These are phyloP conservation scores for Microctenopoma lineatum DNA, from an alignment of 2,797 vertebrate genomes.

Conservation along the genomic window DNA sequence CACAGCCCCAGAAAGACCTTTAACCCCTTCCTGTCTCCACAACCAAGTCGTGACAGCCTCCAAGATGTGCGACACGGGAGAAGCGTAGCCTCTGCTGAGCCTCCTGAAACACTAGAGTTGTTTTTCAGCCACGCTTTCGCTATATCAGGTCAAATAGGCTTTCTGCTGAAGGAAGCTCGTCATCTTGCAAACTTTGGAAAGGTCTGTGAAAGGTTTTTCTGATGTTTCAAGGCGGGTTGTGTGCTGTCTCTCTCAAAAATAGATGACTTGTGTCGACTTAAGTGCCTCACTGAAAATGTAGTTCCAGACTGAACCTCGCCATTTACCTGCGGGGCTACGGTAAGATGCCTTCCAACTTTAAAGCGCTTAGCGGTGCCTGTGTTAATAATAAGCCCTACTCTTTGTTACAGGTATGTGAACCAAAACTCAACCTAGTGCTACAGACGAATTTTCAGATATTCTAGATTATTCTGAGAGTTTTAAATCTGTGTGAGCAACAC, in stretches of 20 bases:
- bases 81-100: conserved; percentile 21
- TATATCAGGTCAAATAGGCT: conserved; percentile 52
- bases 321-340: conserved; percentile 30
- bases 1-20: conserved; percentile 28
- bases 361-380: conserved; percentile 24
- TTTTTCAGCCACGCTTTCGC: conserved; percentile 48
- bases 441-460: conserved; percentile 43
- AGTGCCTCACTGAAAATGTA: conserved; percentile 53
- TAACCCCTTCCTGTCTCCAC: conserved; percentile 38
- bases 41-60: conserved; percentile 27
- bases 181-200: conserved; percentile 53
- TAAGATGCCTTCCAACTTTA: conserved; percentile 27
- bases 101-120: conserved; percentile 36
- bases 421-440: conserved; percentile 22
- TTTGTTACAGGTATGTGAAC: conserved; percentile 27
- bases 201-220: conserved; percentile 59
- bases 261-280: conserved; percentile 47
- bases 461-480: conserved; percentile 41
- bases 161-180: conserved; percentile 46
- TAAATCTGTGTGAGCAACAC: conserved; percentile 40
- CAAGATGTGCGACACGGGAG: conserved; percentile 28
- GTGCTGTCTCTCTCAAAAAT: conserved; percentile 48
- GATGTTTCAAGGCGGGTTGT: conserved; percentile 36
- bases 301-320: conserved; percentile 40
- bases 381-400: conserved; percentile 42